Conservation (phyloP, 2,797 vertebrate genomes). For the Epinephelus coioides region DNA sequence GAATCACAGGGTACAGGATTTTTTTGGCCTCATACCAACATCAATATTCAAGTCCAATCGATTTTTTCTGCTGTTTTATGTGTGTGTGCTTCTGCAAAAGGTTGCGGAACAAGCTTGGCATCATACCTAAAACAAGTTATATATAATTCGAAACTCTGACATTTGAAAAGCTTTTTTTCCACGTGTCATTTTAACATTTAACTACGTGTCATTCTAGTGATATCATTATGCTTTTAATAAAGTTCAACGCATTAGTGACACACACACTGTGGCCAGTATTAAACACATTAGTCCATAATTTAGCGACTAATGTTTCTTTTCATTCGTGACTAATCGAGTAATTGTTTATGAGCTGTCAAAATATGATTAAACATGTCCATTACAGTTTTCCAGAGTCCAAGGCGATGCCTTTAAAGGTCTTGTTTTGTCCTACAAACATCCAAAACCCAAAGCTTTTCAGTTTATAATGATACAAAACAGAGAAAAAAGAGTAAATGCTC, state of each 20-base stretch:
- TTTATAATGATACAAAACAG: background rate
- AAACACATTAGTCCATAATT: background rate
- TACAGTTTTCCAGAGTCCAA: background rate
- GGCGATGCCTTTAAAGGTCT: background rate
- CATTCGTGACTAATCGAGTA: background rate
- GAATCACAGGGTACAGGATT: slow-evolving; percentile 23
- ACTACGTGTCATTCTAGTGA: background rate
- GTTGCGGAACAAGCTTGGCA: background rate
- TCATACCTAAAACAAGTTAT: slow-evolving; percentile 5
- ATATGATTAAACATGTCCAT: background rate
- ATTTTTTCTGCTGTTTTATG: background rate
- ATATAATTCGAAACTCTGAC: slow-evolving; percentile 15
- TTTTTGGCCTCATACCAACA: slow-evolving; percentile 37
- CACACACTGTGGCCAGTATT: background rate
- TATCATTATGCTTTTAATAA: background rate
- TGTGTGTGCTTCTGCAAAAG: slow-evolving; percentile 13
- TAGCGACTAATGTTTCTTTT: background rate
- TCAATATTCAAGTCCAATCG: slow-evolving; percentile 27
- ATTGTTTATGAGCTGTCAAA: too few species aligned
- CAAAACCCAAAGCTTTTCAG: background rate
- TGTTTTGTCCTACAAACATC: background rate
- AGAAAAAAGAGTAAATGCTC: background rate
- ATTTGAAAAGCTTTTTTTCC: slow-evolving; percentile 8
- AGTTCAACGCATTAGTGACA: background rate
- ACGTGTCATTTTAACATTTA: background rate